Percentiles rank a stretch among this genome's conserved stretches.
These are phyloP conservation scores for Bathynomus jamesi DNA, from an alignment of 1,140 invertebrate genomes.

Conservation along the genomic window DNA sequence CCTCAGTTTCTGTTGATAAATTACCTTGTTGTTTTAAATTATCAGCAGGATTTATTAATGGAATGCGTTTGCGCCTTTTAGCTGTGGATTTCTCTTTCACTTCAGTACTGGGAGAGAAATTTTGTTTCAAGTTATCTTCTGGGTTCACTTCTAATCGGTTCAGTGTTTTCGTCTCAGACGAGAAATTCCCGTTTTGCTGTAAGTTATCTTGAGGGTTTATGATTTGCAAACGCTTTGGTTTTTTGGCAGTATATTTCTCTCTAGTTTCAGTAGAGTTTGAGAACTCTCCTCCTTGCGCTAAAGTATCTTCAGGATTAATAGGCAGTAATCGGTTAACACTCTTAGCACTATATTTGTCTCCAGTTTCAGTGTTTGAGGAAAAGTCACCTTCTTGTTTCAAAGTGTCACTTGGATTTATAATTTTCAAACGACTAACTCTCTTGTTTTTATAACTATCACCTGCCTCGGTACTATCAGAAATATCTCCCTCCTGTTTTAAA, in stretches of 20 bases:
- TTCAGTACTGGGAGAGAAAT: no score
- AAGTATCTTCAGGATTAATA: background rate
- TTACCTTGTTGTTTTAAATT: background rate
- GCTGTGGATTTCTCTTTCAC: background rate
- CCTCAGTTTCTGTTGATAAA: background rate
- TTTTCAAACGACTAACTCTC: no score
- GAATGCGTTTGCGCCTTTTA: background rate
- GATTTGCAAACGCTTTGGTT: no score
- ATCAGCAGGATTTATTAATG: background rate
- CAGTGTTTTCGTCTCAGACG: no score
- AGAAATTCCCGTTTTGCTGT: no score
- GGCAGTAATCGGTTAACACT: background rate
- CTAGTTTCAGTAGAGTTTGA: background rate
- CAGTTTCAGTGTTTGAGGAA: background rate
- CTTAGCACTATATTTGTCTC: background rate
- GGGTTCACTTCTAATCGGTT: no score
- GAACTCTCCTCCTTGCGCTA: background rate
- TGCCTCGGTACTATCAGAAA: background rate
- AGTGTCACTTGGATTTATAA: no score
- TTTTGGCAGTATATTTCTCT: background rate
- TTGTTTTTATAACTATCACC: no score
- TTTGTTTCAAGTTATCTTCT: no score
- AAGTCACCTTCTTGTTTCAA: background rate
- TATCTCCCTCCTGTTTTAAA: background rate
- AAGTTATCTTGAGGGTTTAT: no score